phyloP scores from a whole-genome alignment of 2,888 invertebrate genomes.

The Zaprionus obscuricornis region DNA sequence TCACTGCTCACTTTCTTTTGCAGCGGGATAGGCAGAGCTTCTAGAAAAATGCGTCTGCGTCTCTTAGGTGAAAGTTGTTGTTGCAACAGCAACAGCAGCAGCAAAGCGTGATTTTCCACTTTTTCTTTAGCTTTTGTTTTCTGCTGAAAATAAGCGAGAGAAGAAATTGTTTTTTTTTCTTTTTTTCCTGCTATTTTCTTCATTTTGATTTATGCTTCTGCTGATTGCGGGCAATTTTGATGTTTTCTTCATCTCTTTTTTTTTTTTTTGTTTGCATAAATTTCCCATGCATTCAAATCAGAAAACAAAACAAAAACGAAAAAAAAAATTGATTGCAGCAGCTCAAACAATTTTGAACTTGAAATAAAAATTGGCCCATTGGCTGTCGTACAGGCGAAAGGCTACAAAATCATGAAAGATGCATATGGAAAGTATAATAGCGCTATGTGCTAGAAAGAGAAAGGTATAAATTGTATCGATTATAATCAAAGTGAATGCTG shows the following conservation, averaged over 20 bases:
- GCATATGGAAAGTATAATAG: neutral
- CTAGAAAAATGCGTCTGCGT: constrained; percentile 45
- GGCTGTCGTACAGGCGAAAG: too few relatives aligned
- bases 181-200: neutral
- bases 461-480: too few relatives aligned
- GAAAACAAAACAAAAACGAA: neutral
- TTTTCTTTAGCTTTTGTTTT: constrained; percentile 65
- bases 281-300: constrained; percentile 52
- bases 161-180: constrained; percentile 5
- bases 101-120: constrained; percentile 72
- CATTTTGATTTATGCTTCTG: constrained; percentile 57
- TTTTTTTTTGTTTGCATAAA: constrained; percentile 53
- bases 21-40: too few relatives aligned
- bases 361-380: constrained; percentile 57
- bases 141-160: constrained; percentile 32
- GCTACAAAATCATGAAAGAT: constrained; percentile 19
- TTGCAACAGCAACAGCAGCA: constrained; percentile 44
- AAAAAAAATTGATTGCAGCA: constrained; percentile 41
- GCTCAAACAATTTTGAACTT: constrained; percentile 56
- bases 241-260: neutral
- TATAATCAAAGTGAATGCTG: too few relatives aligned
- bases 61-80: constrained; percentile 70
- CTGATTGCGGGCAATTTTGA: constrained; percentile 64
- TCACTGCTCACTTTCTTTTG: constrained; percentile 59
- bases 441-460: too few relatives aligned